phyloP scores from a whole-genome alignment of 2,797 vertebrate species.

The Urosaurus nigricauda region DNA sequence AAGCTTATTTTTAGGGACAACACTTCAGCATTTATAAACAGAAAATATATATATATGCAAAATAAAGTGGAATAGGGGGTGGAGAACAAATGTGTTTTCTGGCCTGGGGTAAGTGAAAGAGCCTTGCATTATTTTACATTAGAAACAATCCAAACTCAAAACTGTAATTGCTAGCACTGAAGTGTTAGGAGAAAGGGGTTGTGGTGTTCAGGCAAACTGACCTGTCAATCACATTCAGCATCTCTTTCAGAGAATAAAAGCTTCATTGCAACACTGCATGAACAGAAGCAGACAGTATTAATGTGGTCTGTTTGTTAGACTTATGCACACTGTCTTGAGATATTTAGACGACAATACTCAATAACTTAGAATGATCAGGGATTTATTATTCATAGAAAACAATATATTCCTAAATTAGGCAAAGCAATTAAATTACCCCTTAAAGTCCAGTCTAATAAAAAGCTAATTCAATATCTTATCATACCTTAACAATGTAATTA shows the following conservation, averaged over 20 bases:
- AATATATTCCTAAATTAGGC: background rate
- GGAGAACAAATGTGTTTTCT: slow-evolving; percentile 79
- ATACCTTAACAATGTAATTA: slow-evolving; percentile 5
- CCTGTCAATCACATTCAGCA: slow-evolving; percentile 84
- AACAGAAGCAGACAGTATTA: slow-evolving; percentile 82
- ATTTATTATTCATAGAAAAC: slow-evolving; percentile 64
- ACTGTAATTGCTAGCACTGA: slow-evolving; percentile 96
- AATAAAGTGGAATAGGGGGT: slow-evolving; percentile 71
- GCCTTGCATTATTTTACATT: slow-evolving; percentile 96
- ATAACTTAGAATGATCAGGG: slow-evolving; percentile 76
- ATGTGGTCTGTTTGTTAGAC: slow-evolving; percentile 84
- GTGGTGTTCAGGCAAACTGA: slow-evolving; percentile 76
- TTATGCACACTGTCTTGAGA: slow-evolving; percentile 81
- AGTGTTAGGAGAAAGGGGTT: slow-evolving; percentile 82
- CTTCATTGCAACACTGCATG: slow-evolving; percentile 82
- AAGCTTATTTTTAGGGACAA: slow-evolving; percentile 68
- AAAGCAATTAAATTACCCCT: slow-evolving; percentile 13
- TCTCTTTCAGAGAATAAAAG: slow-evolving; percentile 84
- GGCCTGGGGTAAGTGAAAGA: slow-evolving; percentile 81
- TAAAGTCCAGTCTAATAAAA: background rate
- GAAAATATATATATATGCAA: slow-evolving; percentile 73
- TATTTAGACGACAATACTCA: slow-evolving; percentile 78
- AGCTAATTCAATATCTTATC: background rate
- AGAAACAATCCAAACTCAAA: slow-evolving; percentile 95
- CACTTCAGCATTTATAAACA: slow-evolving; percentile 64